A percentile compares a stretch with the other conserved stretches of the same genome.
These are phyloP conservation scores for Ellobium chinense DNA, from an alignment of 2,888 invertebrate species.

Conservation along the genomic window DNA sequence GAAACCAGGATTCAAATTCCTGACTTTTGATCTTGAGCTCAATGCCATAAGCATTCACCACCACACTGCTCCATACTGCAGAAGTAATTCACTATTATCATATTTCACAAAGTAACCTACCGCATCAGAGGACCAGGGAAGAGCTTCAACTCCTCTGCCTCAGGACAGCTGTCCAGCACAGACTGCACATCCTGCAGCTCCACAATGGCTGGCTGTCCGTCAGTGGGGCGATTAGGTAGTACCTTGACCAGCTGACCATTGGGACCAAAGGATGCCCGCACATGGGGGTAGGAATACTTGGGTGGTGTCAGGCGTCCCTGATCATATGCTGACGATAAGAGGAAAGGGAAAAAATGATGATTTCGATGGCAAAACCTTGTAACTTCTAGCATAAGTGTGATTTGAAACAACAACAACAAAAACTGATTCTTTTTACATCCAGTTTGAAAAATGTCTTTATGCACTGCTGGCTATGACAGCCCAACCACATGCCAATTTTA, in stretches of 20 bases:
- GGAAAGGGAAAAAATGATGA: not conserved
- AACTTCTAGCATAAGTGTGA: too few species aligned
- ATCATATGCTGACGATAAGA: slow-evolving; percentile 54
- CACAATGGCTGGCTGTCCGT: slow-evolving; percentile 88
- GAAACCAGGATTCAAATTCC: too few species aligned
- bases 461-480: too few species aligned
- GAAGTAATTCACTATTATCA: not conserved
- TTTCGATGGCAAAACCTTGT: too few species aligned
- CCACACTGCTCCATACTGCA: not conserved
- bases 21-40: too few species aligned
- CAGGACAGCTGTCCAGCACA: slow-evolving; percentile 61
- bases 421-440: too few species aligned
- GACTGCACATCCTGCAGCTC: slow-evolving; percentile 84
- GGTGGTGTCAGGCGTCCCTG: slow-evolving; percentile 87
- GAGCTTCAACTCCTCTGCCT: slow-evolving; percentile 80
- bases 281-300: slow-evolving; percentile 90
- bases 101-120: too few species aligned
- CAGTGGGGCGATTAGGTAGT: slow-evolving; percentile 88
- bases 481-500: too few species aligned
- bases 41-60: too few species aligned
- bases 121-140: slow-evolving; percentile 92
- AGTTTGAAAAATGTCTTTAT: too few species aligned
- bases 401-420: too few species aligned
- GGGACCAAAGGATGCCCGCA: slow-evolving; percentile 79
- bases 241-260: slow-evolving; percentile 87